Evolutionary conservation across 2,888 invertebrate species (phyloP), one percentile per base, ranked within the genome.

Genomic region (Alcis repandata): DNA sequence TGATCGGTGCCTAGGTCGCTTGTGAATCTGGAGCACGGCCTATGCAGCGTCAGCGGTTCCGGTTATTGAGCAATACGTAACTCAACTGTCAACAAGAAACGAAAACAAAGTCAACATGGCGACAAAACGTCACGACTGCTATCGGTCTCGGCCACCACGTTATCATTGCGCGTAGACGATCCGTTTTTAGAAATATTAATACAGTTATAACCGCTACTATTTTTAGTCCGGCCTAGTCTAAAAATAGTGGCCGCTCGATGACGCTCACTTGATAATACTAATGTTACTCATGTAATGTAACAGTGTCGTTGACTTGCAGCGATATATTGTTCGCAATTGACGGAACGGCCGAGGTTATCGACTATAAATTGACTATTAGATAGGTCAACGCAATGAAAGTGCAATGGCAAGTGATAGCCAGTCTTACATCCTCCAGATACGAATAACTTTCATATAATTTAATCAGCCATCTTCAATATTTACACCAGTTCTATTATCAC

Each of bases 181-280:
- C 92, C 91, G 86, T 93, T 92, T 93, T 93, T 93, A 93, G 93
- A 93, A 92, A 93, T 93, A 93, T 93, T 93, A 93, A 92, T 92
- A 91, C 92, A 90, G 91, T 92, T 90, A 93, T 93, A 92, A 93
- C 91, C 80, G 87, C 82, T 83, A 89, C 92, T 93, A 93, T 92
- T 91, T 93, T 91, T 93, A 93, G 93, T 90, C 74, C 85, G 87
- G 88, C 89, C 92, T 92, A 92, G 90, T 86, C 93, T 93, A 93
- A 93, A 93, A 91, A 92, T 93, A 93, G 78, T 86, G 80, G 78
- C 79, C 86, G 81, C 79, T 71, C 84, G 85, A 85, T 91, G 92
- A 90, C 91, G 92, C 83, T 87, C 77, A 83, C 85, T 88, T 90
- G 92, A 92, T 92, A 92, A 90, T 90, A 86, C 83, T 87, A 88